phyloP scores from a whole-genome alignment of 2,113 vertebrate genomes.

The Saimiri boliviensis region DNA sequence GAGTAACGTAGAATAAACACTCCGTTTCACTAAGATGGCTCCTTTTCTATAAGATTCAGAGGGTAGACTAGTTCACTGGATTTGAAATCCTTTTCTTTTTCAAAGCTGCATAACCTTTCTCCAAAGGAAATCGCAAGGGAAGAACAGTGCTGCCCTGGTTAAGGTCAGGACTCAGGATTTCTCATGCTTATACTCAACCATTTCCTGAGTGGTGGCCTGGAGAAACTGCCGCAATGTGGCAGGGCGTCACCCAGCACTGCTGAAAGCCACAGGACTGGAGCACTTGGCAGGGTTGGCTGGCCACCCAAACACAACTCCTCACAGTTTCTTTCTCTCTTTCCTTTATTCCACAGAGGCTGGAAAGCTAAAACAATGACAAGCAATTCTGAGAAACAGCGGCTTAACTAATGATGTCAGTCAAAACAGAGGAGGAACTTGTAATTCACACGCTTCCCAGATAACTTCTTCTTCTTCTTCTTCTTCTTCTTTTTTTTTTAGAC shows the following conservation, averaged over 20 bases:
- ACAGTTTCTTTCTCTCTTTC: neutral
- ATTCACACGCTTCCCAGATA: neutral
- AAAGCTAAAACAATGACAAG: neutral
- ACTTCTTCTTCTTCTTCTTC: no score
- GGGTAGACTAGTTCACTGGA: neutral
- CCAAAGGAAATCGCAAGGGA: slow-evolving; percentile 1
- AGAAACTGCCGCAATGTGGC: neutral
- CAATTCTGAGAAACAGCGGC: neutral
- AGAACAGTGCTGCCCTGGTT: neutral
- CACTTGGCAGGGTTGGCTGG: neutral
- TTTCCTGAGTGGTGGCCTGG: neutral
- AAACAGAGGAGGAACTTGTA: neutral
- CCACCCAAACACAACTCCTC: neutral
- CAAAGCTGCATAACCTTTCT: neutral
- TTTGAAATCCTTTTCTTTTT: neutral
- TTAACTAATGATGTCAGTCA: neutral
- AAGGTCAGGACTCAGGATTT: neutral
- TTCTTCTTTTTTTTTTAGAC: no score
- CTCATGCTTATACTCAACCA: neutral
- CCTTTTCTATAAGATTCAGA: neutral
- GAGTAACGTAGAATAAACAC: neutral
- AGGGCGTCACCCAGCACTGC: neutral
- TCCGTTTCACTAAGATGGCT: neutral
- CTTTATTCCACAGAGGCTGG: neutral
- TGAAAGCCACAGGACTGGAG: neutral